Base-by-base conservation (phyloP, 2,113 vertebrate genomes). In the Centropus unirufus region DNA sequence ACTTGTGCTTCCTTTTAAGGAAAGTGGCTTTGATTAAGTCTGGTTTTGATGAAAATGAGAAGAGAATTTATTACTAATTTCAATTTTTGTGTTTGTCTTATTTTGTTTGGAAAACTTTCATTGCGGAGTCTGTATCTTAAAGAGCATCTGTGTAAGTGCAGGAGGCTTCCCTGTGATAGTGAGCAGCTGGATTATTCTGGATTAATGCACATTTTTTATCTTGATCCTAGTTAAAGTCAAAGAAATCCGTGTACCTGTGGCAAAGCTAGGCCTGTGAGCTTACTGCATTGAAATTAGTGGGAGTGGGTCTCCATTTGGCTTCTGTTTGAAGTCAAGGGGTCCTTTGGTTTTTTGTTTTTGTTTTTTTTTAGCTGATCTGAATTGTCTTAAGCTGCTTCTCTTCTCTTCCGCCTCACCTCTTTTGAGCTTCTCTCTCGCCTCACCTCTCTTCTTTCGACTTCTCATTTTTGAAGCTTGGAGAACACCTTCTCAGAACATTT, bases 401-500 rank as follows among this genome's bases (percentile, higher is more conserved):
- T 34, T 36, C 40, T 39, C 61, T 22, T 30, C 14, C 42, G 36
- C 42, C 44, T 18, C 44, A 46, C 13, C 44, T 15, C 44, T 18
- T 36, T 8, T 36, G 36, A 36, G 36, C 46, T 34, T 36, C 40
- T 39, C 61, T 22, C 23, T 9, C 42, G 9, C 42, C 44, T 18
- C 44, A 46, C 13, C 44, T 15, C 44, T 18, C 36, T 36, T 36
- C 36, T 36, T 36, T 36, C 36, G 36, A 36, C 16, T 40, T 20
- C 30, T 88, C 17, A 27, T 67, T 90, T 96, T 85, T 82, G 87
- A 72, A 83, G 82, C 75, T 57, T 84, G 74, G 87, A 70, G 78
- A 82, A 83, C 14, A 73, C 87, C 84, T 96, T 85, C 75, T 96
- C 78, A 85, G 95, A 96, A 94, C 78, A 73, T n/a, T 93, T 79